These are phyloP conservation scores for Heliconius sara DNA, from an alignment of 2,888 invertebrate genomes.

Conservation along the genomic window DNA sequence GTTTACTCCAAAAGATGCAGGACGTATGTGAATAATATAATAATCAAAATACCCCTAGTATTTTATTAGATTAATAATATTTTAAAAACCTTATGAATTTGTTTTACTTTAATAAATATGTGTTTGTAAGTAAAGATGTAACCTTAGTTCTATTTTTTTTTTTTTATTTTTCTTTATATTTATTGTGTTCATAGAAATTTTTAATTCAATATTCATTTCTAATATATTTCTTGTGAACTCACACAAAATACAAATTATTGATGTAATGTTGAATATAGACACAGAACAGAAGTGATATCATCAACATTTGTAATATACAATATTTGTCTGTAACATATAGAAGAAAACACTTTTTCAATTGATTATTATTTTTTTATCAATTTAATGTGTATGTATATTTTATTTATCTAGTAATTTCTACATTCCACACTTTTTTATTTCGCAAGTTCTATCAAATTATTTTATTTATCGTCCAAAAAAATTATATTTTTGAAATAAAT, in stretches of 20 bases:
- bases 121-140: background rate
- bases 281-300: too few species aligned
- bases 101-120: background rate
- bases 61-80: background rate
- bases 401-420: conserved; percentile 3
- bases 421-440: background rate
- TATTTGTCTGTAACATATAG: background rate
- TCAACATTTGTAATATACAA: background rate
- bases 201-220: background rate
- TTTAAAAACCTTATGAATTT: background rate
- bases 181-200: background rate
- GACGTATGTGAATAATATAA: background rate
- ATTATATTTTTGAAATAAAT: background rate
- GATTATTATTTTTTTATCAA: background rate
- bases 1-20: background rate
- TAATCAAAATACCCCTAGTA: background rate
- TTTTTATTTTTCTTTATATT: background rate
- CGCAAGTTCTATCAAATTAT: background rate
- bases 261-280: background rate
- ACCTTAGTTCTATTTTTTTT: background rate
- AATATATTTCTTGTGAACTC: background rate
- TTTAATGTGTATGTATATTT: background rate
- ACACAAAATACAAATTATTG: background rate
- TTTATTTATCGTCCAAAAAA: conserved; percentile 1
- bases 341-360: background rate